Conservation (phyloP, 2,888 invertebrate genomes). For the Sericinus montela region DNA sequence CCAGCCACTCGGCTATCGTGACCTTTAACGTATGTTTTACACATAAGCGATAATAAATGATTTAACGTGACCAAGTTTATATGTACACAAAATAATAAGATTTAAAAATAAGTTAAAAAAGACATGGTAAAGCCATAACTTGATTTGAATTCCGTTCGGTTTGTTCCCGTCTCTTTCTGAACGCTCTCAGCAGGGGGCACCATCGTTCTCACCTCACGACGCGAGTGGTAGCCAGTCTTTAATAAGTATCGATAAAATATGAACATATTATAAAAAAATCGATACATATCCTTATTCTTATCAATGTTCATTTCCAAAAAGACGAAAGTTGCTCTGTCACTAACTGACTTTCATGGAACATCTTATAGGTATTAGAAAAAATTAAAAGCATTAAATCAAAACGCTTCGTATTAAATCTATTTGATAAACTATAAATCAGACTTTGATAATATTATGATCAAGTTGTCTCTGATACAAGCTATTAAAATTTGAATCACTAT, state of each 20-base stretch:
- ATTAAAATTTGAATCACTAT: slow-evolving; percentile 47
- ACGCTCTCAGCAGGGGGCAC: slow-evolving; percentile 72
- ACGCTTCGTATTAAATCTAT: slow-evolving; percentile 28
- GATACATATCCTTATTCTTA: slow-evolving; percentile 52
- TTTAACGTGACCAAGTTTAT: slow-evolving; percentile 42
- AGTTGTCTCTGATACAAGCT: slow-evolving; percentile 40
- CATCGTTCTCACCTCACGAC: slow-evolving; percentile 78
- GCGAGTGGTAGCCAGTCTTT: slow-evolving; percentile 78
- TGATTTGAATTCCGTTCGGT: slow-evolving; percentile 74
- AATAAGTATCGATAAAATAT: slow-evolving; percentile 79
- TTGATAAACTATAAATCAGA: slow-evolving; percentile 37
- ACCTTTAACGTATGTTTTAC: too few species aligned
- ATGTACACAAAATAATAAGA: slow-evolving; percentile 63
- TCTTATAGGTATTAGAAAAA: not conserved
- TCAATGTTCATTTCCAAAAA: slow-evolving; percentile 17
- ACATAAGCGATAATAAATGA: slow-evolving; percentile 34
- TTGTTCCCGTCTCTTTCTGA: slow-evolving; percentile 69
- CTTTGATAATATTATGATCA: slow-evolving; percentile 45
- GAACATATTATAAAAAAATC: slow-evolving; percentile 74
- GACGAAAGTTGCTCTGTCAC: slow-evolving; percentile 21
- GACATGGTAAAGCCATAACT: slow-evolving; percentile 69
- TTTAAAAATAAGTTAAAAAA: slow-evolving; percentile 57
- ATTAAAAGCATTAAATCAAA: slow-evolving; percentile 23
- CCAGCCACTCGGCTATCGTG: too few species aligned
- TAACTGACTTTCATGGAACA: slow-evolving; percentile 3